phyloP scores from a whole-genome alignment of 1,140 invertebrate genomes.

The Rhizoglyphus robini region DNA sequence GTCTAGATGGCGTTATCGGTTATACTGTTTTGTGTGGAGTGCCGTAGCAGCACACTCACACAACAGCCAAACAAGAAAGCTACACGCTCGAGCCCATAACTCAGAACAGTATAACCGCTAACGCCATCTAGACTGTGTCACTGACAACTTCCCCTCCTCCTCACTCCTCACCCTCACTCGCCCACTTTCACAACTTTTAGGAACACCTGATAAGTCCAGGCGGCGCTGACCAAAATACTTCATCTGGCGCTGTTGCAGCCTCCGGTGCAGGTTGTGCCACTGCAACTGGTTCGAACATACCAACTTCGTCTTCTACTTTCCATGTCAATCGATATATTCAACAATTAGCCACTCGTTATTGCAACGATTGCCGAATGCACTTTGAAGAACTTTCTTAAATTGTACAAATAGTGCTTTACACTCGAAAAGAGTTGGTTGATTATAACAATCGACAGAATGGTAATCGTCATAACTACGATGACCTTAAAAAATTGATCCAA shows the following conservation, averaged over 20 bases:
- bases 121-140: too few species aligned
- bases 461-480: constrained; percentile 23
- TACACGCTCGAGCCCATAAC: too few species aligned
- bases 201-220: too few species aligned
- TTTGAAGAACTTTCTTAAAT: constrained; percentile 94
- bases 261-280: background rate
- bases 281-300: background rate
- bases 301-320: constrained; percentile 34
- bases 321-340: constrained; percentile 43
- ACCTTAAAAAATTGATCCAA: constrained; percentile 3
- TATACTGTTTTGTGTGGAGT: too few species aligned
- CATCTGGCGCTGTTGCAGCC: background rate
- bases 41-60: too few species aligned
- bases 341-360: constrained; percentile 72
- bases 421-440: constrained; percentile 72
- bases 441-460: constrained; percentile 71
- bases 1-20: too few species aligned
- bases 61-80: too few species aligned
- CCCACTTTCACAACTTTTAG: constrained; percentile 63
- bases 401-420: constrained; percentile 74
- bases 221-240: background rate
- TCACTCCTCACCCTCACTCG: constrained; percentile 40
- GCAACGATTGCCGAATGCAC: constrained; percentile 78
- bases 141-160: too few species aligned
- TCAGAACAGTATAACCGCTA: too few species aligned